phyloP scores from a whole-genome alignment of 2,888 invertebrate species.

The Andricus curvator region DNA sequence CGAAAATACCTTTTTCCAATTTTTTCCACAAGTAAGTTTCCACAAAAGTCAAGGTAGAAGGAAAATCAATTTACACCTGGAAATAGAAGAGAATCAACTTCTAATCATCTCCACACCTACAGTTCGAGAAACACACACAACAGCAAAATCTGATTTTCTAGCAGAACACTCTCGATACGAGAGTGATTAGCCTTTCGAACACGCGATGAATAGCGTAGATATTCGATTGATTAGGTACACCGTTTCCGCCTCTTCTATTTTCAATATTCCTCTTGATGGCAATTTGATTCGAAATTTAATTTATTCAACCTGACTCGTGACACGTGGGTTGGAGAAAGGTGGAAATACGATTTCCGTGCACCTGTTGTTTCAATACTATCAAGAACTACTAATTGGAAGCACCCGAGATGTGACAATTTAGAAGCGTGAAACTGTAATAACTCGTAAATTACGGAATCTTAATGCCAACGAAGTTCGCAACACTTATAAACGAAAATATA shows the following conservation, averaged over 20 bases:
- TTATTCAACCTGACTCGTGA: not conserved
- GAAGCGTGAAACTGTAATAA: not conserved
- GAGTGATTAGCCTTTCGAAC: not conserved
- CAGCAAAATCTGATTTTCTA: not conserved
- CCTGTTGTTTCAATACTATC: slow-evolving; percentile 16
- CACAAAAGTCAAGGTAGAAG: not conserved
- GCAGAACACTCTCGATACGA: not conserved
- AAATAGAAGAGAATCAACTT: not conserved
- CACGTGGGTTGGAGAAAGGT: not conserved
- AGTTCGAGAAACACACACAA: not conserved
- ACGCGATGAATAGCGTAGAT: not conserved
- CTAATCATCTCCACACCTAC: not conserved
- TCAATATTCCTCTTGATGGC: slow-evolving; percentile 11
- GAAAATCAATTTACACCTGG: not conserved
- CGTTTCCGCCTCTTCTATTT: not conserved
- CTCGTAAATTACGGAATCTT: not conserved
- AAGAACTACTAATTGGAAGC: not conserved
- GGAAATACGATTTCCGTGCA: not conserved
- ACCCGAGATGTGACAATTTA: not conserved
- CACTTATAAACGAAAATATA: too few species aligned
- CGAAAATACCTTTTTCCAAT: not conserved
- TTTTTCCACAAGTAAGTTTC: not conserved
- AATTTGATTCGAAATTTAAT: slow-evolving; percentile 7
- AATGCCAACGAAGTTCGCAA: too few species aligned
- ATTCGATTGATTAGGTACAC: not conserved